A percentile compares a stretch with the other conserved stretches of the same genome.
These are phyloP conservation scores for Megaustenia siamemsis DNA, from an alignment of 2,888 invertebrate species.

Conservation along the genomic window DNA sequence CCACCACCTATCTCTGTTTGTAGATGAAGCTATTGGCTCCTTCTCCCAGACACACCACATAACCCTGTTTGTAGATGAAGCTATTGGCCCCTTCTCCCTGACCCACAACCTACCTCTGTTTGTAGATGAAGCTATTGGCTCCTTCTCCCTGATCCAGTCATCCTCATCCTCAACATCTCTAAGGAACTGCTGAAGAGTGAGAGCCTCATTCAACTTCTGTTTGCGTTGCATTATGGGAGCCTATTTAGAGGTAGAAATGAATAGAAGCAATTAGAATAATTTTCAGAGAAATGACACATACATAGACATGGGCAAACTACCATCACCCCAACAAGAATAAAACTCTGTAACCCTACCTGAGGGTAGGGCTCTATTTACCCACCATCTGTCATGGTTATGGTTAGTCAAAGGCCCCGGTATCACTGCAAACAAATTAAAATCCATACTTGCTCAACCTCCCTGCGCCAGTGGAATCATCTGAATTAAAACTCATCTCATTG, in stretches of 20 bases:
- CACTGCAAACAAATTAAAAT: too few species aligned
- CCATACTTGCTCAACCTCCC: too few species aligned
- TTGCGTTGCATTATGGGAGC: conserved; percentile 93
- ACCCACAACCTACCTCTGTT: conserved; percentile 86
- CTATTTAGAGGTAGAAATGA: conserved; percentile 54
- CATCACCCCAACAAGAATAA: too few species aligned
- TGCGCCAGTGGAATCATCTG: too few species aligned
- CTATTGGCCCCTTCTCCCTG: too few species aligned
- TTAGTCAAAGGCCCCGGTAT: too few species aligned
- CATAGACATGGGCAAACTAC: too few species aligned
- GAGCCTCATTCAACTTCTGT: conserved; percentile 93
- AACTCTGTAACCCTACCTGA: too few species aligned
- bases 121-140: conserved; percentile 96
- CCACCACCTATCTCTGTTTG: conserved; percentile 87
- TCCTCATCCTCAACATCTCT: conserved; percentile 99
- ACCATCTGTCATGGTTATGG: too few species aligned
- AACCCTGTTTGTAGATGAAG: too few species aligned
- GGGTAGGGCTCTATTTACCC: too few species aligned
- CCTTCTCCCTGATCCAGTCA: conserved; percentile 99
- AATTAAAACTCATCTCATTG: too few species aligned
- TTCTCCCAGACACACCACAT: conserved; percentile 98
- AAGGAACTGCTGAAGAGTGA: conserved; percentile 97
- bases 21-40: conserved; percentile 97
- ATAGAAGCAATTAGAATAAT: neutral
- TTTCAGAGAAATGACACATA: neutral